Percentiles rank a stretch among this genome's conserved stretches.
Conservation (phyloP, 2,113 vertebrate genomes). For the Hyaena hyaena region DNA sequence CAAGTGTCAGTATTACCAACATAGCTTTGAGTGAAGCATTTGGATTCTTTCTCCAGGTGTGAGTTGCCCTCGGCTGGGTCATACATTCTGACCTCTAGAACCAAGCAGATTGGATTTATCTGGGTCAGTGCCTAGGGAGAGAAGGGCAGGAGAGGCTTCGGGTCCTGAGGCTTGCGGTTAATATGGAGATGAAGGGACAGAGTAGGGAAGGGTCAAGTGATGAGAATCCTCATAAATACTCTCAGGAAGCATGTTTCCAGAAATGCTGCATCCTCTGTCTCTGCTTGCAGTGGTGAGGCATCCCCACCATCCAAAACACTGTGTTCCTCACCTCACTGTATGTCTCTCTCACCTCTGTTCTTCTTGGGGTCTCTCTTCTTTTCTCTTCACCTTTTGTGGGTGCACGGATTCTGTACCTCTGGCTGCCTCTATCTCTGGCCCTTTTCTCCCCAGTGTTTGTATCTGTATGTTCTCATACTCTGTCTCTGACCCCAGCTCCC, state of each 20-base stretch:
- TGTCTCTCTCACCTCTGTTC: background rate
- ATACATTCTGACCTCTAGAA: background rate
- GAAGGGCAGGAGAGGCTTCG: background rate
- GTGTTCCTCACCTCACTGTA: background rate
- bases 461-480: background rate
- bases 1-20: background rate
- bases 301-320: fast-evolving
- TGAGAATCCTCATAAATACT: background rate
- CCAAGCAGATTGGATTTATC: background rate
- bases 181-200: background rate
- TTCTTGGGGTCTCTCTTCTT: background rate
- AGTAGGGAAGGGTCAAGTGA: background rate
- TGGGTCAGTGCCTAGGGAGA: background rate
- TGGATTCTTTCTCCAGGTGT: background rate
- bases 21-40: background rate
- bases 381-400: background rate
- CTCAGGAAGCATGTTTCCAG: background rate
- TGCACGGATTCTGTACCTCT: background rate
- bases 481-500: background rate
- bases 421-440: background rate
- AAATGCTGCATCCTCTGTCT: fast-evolving
- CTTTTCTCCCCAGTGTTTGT: background rate
- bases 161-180: background rate
- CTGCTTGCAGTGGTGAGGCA: fast-evolving
- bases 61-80: background rate